Conservation (phyloP, 2,888 invertebrate species). For the Myopa testacea region DNA sequence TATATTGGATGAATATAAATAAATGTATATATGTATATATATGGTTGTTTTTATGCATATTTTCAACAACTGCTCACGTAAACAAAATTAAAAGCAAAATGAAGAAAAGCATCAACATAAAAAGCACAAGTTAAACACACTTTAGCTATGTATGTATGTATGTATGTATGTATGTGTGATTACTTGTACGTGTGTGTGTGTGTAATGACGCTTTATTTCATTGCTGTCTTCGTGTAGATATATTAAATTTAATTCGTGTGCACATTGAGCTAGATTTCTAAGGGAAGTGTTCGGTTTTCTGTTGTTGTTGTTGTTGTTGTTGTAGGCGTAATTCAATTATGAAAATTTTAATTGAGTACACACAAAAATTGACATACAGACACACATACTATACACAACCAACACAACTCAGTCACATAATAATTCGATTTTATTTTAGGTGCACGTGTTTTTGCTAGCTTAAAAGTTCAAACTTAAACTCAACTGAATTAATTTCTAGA, state of each 20-base stretch:
- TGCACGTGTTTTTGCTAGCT: constrained; percentile 40
- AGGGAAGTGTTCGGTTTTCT: no score
- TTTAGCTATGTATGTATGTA: constrained; percentile 1
- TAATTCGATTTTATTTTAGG: constrained; percentile 34
- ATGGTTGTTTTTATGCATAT: no score
- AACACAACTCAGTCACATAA: not conserved
- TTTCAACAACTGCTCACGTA: not conserved
- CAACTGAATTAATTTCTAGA: not conserved
- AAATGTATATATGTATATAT: no score
- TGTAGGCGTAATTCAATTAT: constrained; percentile 30
- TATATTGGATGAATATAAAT: no score
- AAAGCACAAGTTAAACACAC: no score
- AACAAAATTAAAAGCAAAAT: not conserved
- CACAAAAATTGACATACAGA: constrained; percentile 16
- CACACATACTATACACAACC: not conserved
- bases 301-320: constrained; percentile 26
- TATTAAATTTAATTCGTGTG: not conserved
- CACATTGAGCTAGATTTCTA: not conserved
- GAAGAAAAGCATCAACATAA: not conserved
- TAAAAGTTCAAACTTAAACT: not conserved
- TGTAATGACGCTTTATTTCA: not conserved
- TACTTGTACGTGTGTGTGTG: not conserved
- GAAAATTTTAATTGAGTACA: not conserved
- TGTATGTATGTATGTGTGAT: constrained; percentile 20
- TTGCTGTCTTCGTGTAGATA: not conserved